Percentiles rank a stretch among this genome's conserved stretches.
phyloP scores from a whole-genome alignment of 2,797 vertebrate genomes.

The Hypotaenidia okinawae region DNA sequence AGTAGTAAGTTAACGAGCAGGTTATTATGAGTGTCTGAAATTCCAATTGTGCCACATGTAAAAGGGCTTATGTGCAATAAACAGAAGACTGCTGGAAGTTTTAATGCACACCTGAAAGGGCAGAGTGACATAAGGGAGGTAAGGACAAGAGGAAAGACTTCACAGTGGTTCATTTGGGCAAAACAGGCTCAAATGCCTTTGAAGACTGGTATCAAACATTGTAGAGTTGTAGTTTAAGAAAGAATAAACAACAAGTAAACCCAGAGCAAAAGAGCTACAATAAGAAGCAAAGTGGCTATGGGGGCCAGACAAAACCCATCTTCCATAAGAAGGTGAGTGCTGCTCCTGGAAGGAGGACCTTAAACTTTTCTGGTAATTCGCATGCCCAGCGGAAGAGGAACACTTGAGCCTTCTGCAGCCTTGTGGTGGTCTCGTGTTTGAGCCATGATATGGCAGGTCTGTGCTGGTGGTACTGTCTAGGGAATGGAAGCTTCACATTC shows the following conservation, averaged over 20 bases:
- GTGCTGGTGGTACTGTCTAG: neutral
- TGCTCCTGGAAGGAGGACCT: neutral
- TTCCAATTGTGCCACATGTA: neutral
- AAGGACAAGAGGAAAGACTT: neutral
- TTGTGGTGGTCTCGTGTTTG: no score
- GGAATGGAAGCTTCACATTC: neutral
- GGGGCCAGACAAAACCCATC: conserved; percentile 97
- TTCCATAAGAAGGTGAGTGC: conserved; percentile 92
- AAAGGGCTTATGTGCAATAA: conserved; percentile 23
- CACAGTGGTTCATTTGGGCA: neutral
- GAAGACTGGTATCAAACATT: neutral
- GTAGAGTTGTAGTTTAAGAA: neutral
- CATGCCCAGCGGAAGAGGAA: neutral
- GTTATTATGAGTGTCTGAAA: conserved; percentile 51
- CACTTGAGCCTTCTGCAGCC: neutral
- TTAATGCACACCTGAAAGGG: neutral
- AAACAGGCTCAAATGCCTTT: neutral
- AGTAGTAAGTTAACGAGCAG: conserved; percentile 23
- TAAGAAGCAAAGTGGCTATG: conserved; percentile 95
- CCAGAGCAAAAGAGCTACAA: conserved; percentile 90
- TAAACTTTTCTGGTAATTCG: rapidly evolving
- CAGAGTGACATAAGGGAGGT: neutral
- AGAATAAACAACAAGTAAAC: neutral
- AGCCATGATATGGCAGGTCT: no score
- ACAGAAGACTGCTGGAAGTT: neutral